phyloP scores from a whole-genome alignment of 2,113 vertebrate species.

The Archocentrus centrarchus region DNA sequence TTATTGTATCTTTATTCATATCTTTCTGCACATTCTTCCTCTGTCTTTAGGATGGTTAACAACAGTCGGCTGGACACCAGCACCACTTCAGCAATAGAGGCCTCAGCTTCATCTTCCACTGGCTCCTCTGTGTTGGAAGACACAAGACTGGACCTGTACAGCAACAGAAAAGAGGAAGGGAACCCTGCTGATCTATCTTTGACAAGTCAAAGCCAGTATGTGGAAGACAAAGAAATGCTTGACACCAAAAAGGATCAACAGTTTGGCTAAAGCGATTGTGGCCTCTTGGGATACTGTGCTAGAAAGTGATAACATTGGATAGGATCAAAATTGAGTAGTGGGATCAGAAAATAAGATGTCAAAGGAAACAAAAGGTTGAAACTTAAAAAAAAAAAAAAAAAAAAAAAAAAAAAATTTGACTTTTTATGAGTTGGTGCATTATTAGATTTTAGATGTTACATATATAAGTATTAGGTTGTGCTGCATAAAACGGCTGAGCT shows the following conservation, averaged over 20 bases:
- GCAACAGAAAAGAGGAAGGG: constrained; percentile 55
- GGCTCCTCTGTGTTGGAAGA: constrained; percentile 61
- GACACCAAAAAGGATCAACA: constrained; percentile 81
- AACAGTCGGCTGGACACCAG: constrained; percentile 73
- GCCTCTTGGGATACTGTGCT: constrained; percentile 54
- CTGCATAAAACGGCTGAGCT: constrained; percentile 79
- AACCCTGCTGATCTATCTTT: constrained; percentile 64
- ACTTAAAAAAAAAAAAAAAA: constrained; percentile 31
- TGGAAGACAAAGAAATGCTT: constrained; percentile 72
- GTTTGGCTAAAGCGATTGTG: constrained; percentile 61
- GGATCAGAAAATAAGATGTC: constrained; percentile 63
- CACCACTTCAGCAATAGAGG: constrained; percentile 61
- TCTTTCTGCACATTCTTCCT: background rate
- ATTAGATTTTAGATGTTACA: constrained; percentile 80
- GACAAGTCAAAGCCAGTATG: constrained; percentile 58
- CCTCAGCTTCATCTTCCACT: constrained; percentile 64
- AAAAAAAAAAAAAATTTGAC: constrained; percentile 58
- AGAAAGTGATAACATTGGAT: constrained; percentile 34
- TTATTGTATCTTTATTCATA: background rate
- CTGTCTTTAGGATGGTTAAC: constrained; percentile 84
- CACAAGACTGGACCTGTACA: constrained; percentile 64
- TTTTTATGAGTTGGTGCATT: constrained; percentile 71
- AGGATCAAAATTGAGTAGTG: constrained; percentile 45
- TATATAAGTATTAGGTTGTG: constrained; percentile 81
- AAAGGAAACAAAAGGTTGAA: constrained; percentile 57